Conservation (phyloP, 2,888 invertebrate species). For the Xestia sexstrigata region DNA sequence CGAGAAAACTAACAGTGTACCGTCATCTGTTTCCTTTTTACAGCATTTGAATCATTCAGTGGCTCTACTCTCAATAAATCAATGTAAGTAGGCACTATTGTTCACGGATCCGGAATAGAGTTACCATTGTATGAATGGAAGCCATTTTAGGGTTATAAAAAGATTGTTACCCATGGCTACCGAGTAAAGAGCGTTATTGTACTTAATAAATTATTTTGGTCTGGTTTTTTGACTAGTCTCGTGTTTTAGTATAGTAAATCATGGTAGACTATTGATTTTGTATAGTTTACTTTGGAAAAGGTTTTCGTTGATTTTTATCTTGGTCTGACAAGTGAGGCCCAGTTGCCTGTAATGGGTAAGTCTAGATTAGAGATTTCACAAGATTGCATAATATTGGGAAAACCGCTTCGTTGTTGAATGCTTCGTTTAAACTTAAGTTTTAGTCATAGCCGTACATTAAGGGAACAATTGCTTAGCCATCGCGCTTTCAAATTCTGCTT, state of each 20-base stretch:
- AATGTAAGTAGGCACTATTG: slow-evolving; percentile 49
- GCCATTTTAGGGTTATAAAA: slow-evolving; percentile 59
- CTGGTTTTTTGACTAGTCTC: slow-evolving; percentile 23
- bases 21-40: slow-evolving; percentile 53
- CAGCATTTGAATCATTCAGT: slow-evolving; percentile 60
- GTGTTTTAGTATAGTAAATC: slow-evolving; percentile 32
- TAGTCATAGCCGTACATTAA: neutral
- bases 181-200: slow-evolving; percentile 23
- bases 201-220: slow-evolving; percentile 27
- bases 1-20: slow-evolving; percentile 42
- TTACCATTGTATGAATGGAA: slow-evolving; percentile 51
- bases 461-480: neutral
- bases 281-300: neutral
- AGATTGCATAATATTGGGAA: slow-evolving; percentile 12
- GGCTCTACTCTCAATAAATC: slow-evolving; percentile 50
- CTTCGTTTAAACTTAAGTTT: neutral
- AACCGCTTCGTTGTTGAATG: neutral
- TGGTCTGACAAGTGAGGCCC: slow-evolving; percentile 1
- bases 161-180: slow-evolving; percentile 40
- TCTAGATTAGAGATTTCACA: slow-evolving; percentile 8
- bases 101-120: slow-evolving; percentile 41
- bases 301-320: slow-evolving; percentile 38
- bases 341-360: slow-evolving; percentile 7
- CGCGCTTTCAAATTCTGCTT: neutral
- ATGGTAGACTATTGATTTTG: slow-evolving; percentile 19